phyloP scores from a whole-genome alignment of 2,113 vertebrate genomes.

The Paradoxurus hermaphroditus region DNA sequence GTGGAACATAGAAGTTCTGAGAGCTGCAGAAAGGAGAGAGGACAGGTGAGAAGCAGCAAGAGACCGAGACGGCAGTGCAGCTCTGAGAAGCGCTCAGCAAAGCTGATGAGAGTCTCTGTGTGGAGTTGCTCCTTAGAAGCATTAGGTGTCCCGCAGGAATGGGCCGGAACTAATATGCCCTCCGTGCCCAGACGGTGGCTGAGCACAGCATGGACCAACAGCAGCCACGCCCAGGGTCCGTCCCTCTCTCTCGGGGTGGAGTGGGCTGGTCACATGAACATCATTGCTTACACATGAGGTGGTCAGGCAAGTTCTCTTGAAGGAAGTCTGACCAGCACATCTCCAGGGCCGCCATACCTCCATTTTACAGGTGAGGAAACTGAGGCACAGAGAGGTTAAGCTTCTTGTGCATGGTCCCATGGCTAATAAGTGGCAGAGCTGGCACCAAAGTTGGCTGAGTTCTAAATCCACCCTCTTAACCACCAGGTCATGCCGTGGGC shows the following conservation, averaged over 20 bases:
- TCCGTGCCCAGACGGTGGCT: background rate
- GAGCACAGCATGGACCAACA: background rate
- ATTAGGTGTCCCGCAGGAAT: background rate
- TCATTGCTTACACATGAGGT: background rate
- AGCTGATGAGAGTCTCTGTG: background rate
- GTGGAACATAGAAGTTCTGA: background rate
- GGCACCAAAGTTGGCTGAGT: background rate
- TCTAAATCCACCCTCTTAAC: background rate
- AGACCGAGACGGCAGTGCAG: background rate
- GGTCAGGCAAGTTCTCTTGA: background rate
- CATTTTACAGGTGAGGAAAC: background rate
- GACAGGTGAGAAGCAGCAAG: background rate
- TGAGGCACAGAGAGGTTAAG: background rate
- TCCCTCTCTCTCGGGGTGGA: background rate
- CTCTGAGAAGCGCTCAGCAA: too few species aligned
- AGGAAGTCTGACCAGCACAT: background rate
- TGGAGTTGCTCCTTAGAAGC: background rate
- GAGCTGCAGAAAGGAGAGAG: background rate
- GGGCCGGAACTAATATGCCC: background rate
- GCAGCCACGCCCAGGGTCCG: background rate
- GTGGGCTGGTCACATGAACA: background rate
- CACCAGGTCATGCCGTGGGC: background rate
- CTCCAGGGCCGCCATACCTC: background rate
- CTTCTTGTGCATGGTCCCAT: background rate
- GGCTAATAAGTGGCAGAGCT: background rate